phyloP scores from a whole-genome alignment of 1,140 invertebrate genomes.

The Micrasema longulum region DNA sequence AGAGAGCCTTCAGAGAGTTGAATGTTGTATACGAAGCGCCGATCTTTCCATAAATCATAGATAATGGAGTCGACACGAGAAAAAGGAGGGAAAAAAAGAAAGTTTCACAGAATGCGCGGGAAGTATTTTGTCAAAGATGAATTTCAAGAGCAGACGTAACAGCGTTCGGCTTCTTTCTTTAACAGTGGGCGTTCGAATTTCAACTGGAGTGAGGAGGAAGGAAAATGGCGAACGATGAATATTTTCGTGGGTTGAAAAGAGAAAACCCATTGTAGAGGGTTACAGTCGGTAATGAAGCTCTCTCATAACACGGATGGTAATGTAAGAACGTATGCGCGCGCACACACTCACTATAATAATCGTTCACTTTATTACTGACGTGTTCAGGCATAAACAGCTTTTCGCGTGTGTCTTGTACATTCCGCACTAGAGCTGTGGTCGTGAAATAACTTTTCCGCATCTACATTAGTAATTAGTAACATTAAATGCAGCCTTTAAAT shows the following conservation, averaged over 20 bases:
- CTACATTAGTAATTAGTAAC: no score
- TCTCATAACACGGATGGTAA: conserved; percentile 35
- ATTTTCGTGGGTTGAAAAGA: conserved; percentile 34
- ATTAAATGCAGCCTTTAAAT: no score
- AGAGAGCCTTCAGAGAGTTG: conserved; percentile 28
- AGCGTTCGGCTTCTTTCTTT: conserved; percentile 9
- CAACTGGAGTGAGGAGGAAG: conserved; percentile 31
- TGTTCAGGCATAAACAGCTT: conserved; percentile 19
- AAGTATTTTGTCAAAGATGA: conserved; percentile 49
- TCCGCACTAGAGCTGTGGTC: neutral
- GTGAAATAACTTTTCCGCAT: no score
- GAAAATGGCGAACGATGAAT: neutral
- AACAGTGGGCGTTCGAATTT: conserved; percentile 28
- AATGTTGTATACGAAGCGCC: conserved; percentile 24
- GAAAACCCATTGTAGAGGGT: conserved; percentile 32
- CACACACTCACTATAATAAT: conserved; percentile 46
- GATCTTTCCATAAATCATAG: conserved; percentile 50
- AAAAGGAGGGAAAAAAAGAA: conserved; percentile 39
- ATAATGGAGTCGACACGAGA: conserved; percentile 52
- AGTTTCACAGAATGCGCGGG: conserved; percentile 41
- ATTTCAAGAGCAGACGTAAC: conserved; percentile 41
- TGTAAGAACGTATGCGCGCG: conserved; percentile 49
- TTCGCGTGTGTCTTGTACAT: conserved; percentile 19
- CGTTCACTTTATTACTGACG: conserved; percentile 45
- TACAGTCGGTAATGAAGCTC: conserved; percentile 19